Percentiles rank a stretch among this genome's conserved stretches.
Conservation (phyloP, 1,140 invertebrate species). For the Hermatobates lingyangjiaoensis region DNA sequence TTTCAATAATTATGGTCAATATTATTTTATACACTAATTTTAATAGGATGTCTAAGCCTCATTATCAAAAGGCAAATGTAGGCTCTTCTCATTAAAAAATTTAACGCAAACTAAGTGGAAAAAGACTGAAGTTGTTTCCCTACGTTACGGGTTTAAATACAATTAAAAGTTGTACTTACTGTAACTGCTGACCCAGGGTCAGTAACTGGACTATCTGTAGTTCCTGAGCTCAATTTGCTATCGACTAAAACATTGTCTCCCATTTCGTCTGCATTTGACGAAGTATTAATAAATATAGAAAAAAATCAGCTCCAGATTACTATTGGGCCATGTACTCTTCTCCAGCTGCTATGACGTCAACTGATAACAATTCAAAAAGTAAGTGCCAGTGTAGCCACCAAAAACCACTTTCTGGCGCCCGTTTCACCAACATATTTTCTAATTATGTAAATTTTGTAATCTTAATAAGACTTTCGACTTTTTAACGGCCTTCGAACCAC, state of each 20-base stretch:
- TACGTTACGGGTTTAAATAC: not conserved
- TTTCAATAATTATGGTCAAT: not conserved
- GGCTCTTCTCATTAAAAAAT: not conserved
- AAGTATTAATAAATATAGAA: too few species aligned
- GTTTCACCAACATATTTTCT: too few species aligned
- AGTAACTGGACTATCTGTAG: constrained; percentile 9
- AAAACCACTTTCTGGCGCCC: too few species aligned
- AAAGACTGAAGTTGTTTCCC: not conserved
- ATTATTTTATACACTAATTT: not conserved
- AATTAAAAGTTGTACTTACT: constrained; percentile 3
- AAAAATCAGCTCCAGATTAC: too few species aligned
- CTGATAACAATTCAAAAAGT: too few species aligned
- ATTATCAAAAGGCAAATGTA: not conserved
- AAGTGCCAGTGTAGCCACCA: too few species aligned
- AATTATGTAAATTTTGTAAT: too few species aligned
- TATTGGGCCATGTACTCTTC: too few species aligned
- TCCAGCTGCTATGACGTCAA: too few species aligned
- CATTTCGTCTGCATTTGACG: too few species aligned
- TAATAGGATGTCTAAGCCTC: not conserved
- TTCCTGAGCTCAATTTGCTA: constrained; percentile 1
- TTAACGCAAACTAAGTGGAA: not conserved
- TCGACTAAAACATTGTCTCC: not conserved
- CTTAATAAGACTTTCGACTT: too few species aligned
- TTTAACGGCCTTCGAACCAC: too few species aligned
- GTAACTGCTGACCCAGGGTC: constrained; percentile 10